These are phyloP conservation scores for Hetaerina titia DNA, from an alignment of 2,888 invertebrate genomes.

Conservation along the genomic window DNA sequence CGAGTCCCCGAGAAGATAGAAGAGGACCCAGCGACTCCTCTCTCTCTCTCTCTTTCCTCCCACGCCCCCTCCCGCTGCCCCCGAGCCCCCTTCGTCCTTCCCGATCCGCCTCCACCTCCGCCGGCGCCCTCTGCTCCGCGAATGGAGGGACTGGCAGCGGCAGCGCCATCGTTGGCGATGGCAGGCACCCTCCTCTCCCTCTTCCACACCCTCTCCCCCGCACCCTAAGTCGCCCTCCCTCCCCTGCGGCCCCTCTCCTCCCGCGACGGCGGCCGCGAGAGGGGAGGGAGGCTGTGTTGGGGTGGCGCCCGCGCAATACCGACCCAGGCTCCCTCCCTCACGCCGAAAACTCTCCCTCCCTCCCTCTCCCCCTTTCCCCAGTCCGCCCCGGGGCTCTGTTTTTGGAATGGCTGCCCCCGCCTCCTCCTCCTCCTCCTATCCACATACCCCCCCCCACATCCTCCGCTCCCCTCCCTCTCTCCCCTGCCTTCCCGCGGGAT, in stretches of 20 bases:
- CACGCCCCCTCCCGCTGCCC: constrained; percentile 70
- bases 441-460: constrained; percentile 56
- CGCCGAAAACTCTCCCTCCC: neutral
- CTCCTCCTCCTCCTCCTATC: neutral
- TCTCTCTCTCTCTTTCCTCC: constrained; percentile 69
- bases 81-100: constrained; percentile 69
- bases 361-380: neutral
- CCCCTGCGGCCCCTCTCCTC: constrained; percentile 72
- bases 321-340: neutral
- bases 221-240: constrained; percentile 70
- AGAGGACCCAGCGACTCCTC: constrained; percentile 73
- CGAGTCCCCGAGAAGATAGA: constrained; percentile 68
- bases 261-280: constrained; percentile 71
- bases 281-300: constrained; percentile 52
- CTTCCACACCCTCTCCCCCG: constrained; percentile 67
- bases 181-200: constrained; percentile 70
- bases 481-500: constrained; percentile 28
- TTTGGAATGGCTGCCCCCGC: constrained; percentile 62
- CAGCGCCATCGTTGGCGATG: too few species aligned
- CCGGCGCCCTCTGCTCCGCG: constrained; percentile 59
- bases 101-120: neutral
- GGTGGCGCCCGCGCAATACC: constrained; percentile 68
- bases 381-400: constrained; percentile 65
- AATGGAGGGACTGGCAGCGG: constrained; percentile 41
- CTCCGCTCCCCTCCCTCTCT: constrained; percentile 34